Conservation (phyloP, 1,140 invertebrate genomes). For the Pogonognathellus flavescens region DNA sequence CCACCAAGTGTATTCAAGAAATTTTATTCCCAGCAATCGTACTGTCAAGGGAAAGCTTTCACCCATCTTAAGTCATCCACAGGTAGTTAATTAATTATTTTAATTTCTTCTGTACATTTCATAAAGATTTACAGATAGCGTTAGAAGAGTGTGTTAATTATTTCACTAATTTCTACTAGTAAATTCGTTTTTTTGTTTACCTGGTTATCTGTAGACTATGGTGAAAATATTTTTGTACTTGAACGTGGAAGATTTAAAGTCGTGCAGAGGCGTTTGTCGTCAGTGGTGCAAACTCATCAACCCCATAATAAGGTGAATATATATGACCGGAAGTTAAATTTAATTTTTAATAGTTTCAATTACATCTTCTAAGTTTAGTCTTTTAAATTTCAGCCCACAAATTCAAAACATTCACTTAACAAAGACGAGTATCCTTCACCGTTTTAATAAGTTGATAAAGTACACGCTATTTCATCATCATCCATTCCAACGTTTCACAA, state of each 20-base stretch:
- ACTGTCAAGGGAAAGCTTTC: background rate
- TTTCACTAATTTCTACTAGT: background rate
- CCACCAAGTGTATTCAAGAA: conserved; percentile 4
- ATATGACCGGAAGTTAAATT: too few species aligned
- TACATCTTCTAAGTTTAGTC: too few species aligned
- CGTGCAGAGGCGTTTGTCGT: background rate
- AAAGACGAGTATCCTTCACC: background rate
- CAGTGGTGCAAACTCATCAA: conserved; percentile 3
- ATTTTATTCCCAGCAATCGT: too few species aligned
- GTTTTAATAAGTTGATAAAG: conserved; percentile 32
- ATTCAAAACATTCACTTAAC: conserved; percentile 36
- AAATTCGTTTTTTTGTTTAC: background rate
- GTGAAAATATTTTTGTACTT: conserved; percentile 33
- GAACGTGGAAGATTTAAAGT: conserved; percentile 38
- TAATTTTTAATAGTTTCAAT: too few species aligned
- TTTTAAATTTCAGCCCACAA: background rate
- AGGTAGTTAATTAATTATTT: too few species aligned
- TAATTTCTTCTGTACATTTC: too few species aligned
- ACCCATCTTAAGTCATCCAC: conserved; percentile 20
- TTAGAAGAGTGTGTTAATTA: too few species aligned
- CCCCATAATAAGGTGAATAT: background rate
- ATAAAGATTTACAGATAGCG: too few species aligned
- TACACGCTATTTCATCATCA: conserved; percentile 4
- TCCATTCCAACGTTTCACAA: conserved; percentile 42
- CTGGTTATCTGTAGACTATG: background rate